phyloP scores from a whole-genome alignment of 2,888 invertebrate genomes.

The Lymantria monacha region DNA sequence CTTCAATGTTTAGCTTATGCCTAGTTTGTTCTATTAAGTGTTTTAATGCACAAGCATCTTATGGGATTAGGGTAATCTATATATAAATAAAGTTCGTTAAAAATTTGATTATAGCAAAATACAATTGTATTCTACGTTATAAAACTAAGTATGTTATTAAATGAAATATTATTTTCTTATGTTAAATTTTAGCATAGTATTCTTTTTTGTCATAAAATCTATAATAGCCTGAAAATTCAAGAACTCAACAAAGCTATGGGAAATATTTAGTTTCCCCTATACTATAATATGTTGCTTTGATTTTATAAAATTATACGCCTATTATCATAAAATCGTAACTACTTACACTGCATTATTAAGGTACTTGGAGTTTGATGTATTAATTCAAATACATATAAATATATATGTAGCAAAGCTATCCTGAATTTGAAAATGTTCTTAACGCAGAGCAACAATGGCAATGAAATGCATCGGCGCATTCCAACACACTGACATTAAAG shows the following conservation, averaged over 20 bases:
- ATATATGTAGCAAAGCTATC: constrained; percentile 7
- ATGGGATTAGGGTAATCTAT: constrained; percentile 25
- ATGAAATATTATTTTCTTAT: constrained; percentile 1
- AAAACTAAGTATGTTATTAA: constrained; percentile 17
- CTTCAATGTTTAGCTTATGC: constrained; percentile 20
- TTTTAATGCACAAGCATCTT: constrained; percentile 33
- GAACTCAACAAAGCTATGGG: constrained; percentile 22
- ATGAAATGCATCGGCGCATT: constrained; percentile 43
- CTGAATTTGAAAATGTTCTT: constrained; percentile 16
- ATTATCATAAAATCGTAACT: constrained; percentile 19
- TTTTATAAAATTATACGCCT: constrained; percentile 9
- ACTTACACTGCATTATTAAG: constrained; percentile 17
- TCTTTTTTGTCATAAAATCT: constrained; percentile 3
- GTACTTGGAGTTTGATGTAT: background rate
- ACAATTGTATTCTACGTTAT: constrained; percentile 21
- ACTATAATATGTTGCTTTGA: constrained; percentile 20
- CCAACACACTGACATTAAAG: constrained; percentile 44
- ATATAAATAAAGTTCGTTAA: constrained; percentile 15
- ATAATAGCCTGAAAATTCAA: constrained; percentile 12
- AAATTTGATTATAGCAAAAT: constrained; percentile 15
- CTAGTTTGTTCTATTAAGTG: constrained; percentile 18
- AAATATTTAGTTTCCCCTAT: constrained; percentile 19
- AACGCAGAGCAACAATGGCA: constrained; percentile 31
- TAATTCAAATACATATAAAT: background rate
- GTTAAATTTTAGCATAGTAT: constrained; percentile 7